These are phyloP conservation scores for Neopelma chrysocephalum DNA, from an alignment of 2,797 vertebrate species.

Conservation along the genomic window DNA sequence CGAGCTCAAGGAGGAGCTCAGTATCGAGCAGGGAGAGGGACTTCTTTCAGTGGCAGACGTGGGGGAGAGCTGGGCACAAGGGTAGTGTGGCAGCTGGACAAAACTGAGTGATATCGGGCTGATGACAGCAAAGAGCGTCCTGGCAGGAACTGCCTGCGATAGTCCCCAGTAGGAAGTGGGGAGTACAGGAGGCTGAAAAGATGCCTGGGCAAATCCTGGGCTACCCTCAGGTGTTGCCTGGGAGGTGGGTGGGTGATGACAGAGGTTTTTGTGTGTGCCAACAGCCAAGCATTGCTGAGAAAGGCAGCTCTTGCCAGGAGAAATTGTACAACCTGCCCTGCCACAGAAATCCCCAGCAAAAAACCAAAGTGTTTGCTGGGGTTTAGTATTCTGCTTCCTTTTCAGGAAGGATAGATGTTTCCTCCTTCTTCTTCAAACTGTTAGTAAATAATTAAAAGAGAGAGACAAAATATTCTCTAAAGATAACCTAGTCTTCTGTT, in stretches of 20 bases:
- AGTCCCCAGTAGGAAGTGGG: background rate
- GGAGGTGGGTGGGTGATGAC: constrained; percentile 38
- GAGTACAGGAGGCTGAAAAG: background rate
- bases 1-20: background rate
- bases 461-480: constrained; percentile 68
- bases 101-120: background rate
- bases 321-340: background rate
- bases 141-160: background rate
- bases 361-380: background rate
- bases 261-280: background rate
- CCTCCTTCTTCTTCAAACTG: constrained; percentile 51
- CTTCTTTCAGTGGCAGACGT: background rate
- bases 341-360: background rate
- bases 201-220: background rate
- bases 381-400: background rate
- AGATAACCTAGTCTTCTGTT: constrained; percentile 69
- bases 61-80: background rate
- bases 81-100: background rate
- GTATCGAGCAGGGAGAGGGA: background rate
- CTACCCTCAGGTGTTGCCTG: constrained; percentile 27
- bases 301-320: background rate
- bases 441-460: constrained; percentile 76
- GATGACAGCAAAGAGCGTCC: background rate
- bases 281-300: background rate
- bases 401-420: constrained; percentile 16